phyloP scores from a whole-genome alignment of 23 tunicate genomes.

The Oikopleura dioica region DNA sequence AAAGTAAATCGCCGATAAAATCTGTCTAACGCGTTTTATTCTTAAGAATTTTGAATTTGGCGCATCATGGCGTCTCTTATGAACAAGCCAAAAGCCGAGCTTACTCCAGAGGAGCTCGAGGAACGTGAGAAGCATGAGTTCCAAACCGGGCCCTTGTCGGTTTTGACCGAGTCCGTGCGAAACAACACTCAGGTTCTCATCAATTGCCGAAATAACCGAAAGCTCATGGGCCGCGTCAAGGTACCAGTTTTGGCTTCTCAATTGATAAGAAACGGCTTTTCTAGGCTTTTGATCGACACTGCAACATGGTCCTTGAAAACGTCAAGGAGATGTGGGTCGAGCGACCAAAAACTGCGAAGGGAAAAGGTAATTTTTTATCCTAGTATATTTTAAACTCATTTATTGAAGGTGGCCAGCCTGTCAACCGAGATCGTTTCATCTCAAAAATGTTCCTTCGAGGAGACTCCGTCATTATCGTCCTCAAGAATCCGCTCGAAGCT shows the following conservation, averaged over 20 bases:
- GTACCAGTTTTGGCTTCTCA: constrained; percentile 35
- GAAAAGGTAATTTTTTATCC: no score
- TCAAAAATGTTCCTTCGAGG: constrained; percentile 95
- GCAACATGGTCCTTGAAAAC: constrained; percentile 97
- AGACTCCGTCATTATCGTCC: constrained; percentile 79
- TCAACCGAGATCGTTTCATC: constrained; percentile 87
- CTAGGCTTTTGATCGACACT: no score
- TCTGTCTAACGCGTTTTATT: no score
- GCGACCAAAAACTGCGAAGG: constrained; percentile 71
- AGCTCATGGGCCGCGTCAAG: constrained; percentile 79
- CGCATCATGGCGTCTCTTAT: constrained; percentile 14
- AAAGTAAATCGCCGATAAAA: no score
- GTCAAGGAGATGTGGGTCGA: constrained; percentile 98
- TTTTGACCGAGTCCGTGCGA: constrained; percentile 79
- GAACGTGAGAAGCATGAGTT: constrained; percentile 72
- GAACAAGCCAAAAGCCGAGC: constrained; percentile 48
- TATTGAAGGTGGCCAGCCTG: constrained; percentile 76
- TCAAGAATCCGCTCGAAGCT: constrained; percentile 63
- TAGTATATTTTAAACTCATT: no score
- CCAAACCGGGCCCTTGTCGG: constrained; percentile 93
- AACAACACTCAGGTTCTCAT: constrained; percentile 85
- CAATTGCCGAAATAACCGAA: constrained; percentile 89
- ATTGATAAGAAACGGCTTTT: no score
- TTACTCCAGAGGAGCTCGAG: constrained; percentile 78
- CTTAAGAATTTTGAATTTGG: constrained; percentile 8